These are phyloP conservation scores for Holacanthella duospinosa DNA, from an alignment of 2,888 invertebrate genomes.

Conservation along the genomic window DNA sequence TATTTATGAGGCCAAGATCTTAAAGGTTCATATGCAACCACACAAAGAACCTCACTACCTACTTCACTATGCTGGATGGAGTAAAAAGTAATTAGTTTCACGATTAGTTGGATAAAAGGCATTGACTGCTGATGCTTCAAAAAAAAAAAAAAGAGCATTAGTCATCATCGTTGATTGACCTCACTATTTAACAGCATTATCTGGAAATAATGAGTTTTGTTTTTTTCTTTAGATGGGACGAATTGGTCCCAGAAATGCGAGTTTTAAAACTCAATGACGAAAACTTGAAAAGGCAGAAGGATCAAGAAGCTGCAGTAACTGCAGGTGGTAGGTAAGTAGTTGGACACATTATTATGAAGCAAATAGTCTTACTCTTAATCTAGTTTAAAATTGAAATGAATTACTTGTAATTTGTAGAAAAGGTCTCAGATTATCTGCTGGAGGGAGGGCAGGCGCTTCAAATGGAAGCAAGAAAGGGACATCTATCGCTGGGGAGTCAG, in stretches of 20 bases:
- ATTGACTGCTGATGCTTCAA: no score
- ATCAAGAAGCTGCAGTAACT: no score
- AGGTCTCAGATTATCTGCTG: no score
- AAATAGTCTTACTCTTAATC: no score
- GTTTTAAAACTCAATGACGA: conserved; percentile 82
- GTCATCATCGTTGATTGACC: background rate
- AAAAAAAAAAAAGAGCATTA: no score
- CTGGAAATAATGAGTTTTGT: no score
- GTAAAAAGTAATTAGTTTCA: conserved; percentile 1
- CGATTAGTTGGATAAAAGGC: no score
- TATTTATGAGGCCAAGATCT: background rate
- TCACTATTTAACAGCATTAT: no score
- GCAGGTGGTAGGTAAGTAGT: no score
- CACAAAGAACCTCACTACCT: background rate
- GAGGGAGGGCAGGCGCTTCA: background rate
- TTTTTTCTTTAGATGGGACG: conserved; percentile 58
- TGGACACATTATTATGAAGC: no score
- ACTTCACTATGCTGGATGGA: background rate
- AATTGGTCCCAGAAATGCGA: conserved; percentile 83
- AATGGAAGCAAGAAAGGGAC: background rate
- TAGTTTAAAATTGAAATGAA: no score
- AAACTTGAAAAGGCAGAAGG: conserved; percentile 60
- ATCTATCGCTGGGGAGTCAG: background rate
- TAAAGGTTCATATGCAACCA: background rate
- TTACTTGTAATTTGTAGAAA: no score